phyloP scores from a whole-genome alignment of 2,797 vertebrate genomes.

The Tachyglossus aculeatus region DNA sequence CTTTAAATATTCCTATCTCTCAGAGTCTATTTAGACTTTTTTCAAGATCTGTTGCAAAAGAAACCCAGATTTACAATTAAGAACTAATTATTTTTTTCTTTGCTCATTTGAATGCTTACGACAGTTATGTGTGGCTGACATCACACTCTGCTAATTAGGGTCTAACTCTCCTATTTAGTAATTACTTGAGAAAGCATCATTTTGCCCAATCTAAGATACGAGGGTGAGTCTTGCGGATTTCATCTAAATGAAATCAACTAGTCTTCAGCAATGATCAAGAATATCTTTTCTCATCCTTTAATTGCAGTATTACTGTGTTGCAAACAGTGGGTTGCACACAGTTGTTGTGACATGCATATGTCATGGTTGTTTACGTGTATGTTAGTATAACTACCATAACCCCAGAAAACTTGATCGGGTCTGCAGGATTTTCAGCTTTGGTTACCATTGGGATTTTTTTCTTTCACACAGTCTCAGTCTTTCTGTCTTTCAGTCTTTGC shows the following conservation, averaged over 20 bases:
- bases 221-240: constrained; percentile 18
- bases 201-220: not conserved
- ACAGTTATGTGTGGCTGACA: not conserved
- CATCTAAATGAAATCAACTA: not conserved
- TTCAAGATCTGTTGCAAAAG: constrained; percentile 2
- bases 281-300: constrained; percentile 16
- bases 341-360: constrained; percentile 1
- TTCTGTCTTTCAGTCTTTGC: not conserved
- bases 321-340: constrained; percentile 16
- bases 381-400: not conserved
- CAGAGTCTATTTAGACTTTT: not conserved
- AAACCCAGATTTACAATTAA: not conserved
- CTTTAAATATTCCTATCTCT: too few species aligned
- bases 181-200: not conserved
- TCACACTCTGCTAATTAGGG: not conserved
- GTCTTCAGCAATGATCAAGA: constrained; percentile 6
- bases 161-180: not conserved
- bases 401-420: not conserved
- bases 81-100: not conserved
- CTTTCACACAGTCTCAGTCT: not conserved
- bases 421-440: not conserved
- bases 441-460: not conserved
- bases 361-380: constrained; percentile 1
- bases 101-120: constrained; percentile 4
- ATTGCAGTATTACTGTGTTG: not conserved